A percentile compares a stretch with the other conserved stretches of the same genome.
Evolutionary conservation across 2,797 vertebrate species (phyloP).

Genomic region (Sciurus vulgaris): DNA sequence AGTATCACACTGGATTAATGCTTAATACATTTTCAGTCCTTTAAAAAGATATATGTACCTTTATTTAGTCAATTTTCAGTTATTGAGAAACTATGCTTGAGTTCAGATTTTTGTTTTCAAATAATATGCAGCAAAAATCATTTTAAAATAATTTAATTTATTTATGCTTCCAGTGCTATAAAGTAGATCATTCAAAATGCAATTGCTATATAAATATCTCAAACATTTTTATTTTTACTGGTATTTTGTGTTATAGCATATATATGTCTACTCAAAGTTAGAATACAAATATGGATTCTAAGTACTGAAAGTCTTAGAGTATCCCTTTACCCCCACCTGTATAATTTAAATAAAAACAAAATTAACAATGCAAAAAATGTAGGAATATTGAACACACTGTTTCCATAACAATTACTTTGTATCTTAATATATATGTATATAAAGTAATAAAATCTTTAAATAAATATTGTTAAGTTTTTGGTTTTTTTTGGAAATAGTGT

Average conservation of each 20-base stretch:
- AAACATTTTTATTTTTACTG: conserved; percentile 1
- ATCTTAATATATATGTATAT: not conserved
- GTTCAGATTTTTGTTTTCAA: conserved; percentile 31
- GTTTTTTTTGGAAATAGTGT: conserved; percentile 40
- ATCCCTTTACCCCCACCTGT: not conserved
- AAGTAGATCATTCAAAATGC: not conserved
- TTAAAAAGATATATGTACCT: not conserved
- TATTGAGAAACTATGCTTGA: not conserved
- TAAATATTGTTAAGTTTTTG: not conserved
- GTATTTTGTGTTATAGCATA: not conserved
- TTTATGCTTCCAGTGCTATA: not conserved
- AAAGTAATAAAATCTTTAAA: not conserved
- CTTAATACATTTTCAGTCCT: not conserved
- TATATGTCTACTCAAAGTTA: not conserved
- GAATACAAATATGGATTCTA: not conserved
- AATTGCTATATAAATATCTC: not conserved
- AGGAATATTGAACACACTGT: not conserved
- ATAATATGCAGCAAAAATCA: not conserved
- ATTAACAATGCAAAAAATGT: not conserved
- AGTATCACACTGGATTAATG: not conserved
- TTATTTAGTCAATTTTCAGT: not conserved
- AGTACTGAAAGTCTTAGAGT: not conserved
- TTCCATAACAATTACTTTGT: not conserved
- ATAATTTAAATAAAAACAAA: conserved; percentile 23
- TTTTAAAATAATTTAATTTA: not conserved